Evolutionary conservation across 2,797 vertebrate genomes (phyloP).

Genomic region (Sus cebifrons): DNA sequence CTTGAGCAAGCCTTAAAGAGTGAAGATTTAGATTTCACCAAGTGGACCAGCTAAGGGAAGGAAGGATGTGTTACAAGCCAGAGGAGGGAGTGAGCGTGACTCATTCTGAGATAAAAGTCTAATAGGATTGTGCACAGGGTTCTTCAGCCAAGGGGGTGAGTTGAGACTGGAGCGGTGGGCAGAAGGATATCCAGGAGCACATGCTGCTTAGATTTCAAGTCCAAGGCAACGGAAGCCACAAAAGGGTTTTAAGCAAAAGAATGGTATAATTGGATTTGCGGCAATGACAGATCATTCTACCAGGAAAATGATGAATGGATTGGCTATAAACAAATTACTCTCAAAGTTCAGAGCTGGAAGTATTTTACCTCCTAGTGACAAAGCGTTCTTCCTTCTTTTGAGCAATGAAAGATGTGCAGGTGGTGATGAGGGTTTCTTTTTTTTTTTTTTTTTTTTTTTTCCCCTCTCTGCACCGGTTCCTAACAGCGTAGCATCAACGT

Average conservation of each 20-base stretch:
- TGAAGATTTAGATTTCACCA: neutral
- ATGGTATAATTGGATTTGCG: neutral
- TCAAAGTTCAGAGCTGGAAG: neutral
- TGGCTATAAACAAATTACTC: neutral
- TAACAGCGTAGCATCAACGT: neutral
- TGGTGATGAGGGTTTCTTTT: neutral
- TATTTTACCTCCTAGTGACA: neutral
- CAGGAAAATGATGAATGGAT: conserved; percentile 15
- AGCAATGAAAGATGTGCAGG: neutral
- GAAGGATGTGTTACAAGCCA: neutral
- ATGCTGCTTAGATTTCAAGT: neutral
- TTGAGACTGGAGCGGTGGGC: neutral
- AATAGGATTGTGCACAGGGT: neutral
- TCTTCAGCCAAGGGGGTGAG: neutral
- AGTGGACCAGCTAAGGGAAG: neutral
- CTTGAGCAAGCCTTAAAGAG: neutral
- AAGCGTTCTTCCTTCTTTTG: neutral
- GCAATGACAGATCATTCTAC: neutral
- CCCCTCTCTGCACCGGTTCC: neutral
- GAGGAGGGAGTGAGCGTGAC: neutral
- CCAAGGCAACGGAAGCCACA: no score
- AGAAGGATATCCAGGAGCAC: neutral
- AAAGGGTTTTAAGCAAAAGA: conserved; percentile 11
- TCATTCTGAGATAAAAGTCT: neutral
- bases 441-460: no score